These are phyloP conservation scores for Cataglyphis albicans DNA, from an alignment of 2,888 invertebrate species.

Conservation along the genomic window DNA sequence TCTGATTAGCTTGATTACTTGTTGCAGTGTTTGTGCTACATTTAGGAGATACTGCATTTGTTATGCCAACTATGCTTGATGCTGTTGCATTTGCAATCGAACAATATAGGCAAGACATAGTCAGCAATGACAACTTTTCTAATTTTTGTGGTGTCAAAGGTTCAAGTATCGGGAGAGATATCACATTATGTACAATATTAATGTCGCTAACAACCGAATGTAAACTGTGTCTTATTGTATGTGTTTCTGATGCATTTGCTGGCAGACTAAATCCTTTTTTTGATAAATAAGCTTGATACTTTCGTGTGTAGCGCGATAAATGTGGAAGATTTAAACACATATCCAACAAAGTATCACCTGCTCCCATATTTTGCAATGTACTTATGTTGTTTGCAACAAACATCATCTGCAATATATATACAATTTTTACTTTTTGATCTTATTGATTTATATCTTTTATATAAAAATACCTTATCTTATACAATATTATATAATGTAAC, in stretches of 20 bases:
- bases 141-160: slow-evolving; percentile 95
- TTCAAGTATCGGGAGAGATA: slow-evolving; percentile 95
- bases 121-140: slow-evolving; percentile 92
- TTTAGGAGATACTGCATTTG: slow-evolving; percentile 88
- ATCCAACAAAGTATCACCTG: slow-evolving; percentile 93
- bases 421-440: slow-evolving; percentile 1
- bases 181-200: slow-evolving; percentile 92
- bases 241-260: slow-evolving; percentile 91
- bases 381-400: slow-evolving; percentile 93
- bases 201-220: slow-evolving; percentile 94
- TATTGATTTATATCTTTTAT: slow-evolving; percentile 29
- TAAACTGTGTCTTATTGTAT: slow-evolving; percentile 91
- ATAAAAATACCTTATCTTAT: background rate
- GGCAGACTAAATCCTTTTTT: slow-evolving; percentile 90
- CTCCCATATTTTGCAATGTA: slow-evolving; percentile 92
- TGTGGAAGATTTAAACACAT: slow-evolving; percentile 93
- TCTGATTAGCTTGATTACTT: slow-evolving; percentile 78
- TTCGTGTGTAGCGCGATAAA: slow-evolving; percentile 88
- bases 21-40: slow-evolving; percentile 83
- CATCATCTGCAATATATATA: slow-evolving; percentile 88
- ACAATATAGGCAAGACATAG: slow-evolving; percentile 94
- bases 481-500: slow-evolving; percentile 10
- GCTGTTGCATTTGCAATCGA: slow-evolving; percentile 91
- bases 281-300: slow-evolving; percentile 89
- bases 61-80: slow-evolving; percentile 88